Conservation (phyloP, 2,888 invertebrate species). For the Conops quadrifasciatus region DNA sequence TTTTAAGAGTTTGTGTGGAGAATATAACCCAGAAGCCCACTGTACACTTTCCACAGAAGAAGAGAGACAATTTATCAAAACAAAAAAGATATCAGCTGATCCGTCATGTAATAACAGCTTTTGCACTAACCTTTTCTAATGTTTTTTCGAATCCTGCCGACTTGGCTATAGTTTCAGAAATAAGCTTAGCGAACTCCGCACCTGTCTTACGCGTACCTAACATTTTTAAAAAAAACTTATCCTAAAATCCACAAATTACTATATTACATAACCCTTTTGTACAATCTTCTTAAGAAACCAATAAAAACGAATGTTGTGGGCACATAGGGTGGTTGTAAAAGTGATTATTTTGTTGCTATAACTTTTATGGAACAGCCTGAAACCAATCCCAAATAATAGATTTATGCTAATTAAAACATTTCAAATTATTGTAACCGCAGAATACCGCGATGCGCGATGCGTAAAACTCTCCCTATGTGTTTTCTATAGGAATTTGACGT, state of each 20-base stretch:
- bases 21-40: slow-evolving; percentile 7
- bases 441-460: no score
- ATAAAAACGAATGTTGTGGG: no score
- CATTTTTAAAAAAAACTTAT: not conserved
- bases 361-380: not conserved
- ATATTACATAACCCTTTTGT: no score
- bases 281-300: no score
- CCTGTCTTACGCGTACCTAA: slow-evolving; percentile 59
- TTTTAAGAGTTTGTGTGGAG: not conserved
- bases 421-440: no score
- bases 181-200: slow-evolving; percentile 62
- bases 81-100: not conserved
- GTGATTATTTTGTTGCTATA: not conserved
- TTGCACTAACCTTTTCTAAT: slow-evolving; percentile 65
- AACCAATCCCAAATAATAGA: no score
- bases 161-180: slow-evolving; percentile 60
- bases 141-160: slow-evolving; percentile 65
- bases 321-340: no score
- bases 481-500: no score
- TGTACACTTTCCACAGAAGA: slow-evolving; percentile 10
- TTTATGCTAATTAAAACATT: no score
- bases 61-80: not conserved
- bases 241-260: no score
- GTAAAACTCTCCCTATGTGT: no score
- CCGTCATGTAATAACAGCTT: not conserved